Evolutionary conservation across 2,888 invertebrate species (phyloP).

Genomic region (Trissonchulus latispiculum): DNA sequence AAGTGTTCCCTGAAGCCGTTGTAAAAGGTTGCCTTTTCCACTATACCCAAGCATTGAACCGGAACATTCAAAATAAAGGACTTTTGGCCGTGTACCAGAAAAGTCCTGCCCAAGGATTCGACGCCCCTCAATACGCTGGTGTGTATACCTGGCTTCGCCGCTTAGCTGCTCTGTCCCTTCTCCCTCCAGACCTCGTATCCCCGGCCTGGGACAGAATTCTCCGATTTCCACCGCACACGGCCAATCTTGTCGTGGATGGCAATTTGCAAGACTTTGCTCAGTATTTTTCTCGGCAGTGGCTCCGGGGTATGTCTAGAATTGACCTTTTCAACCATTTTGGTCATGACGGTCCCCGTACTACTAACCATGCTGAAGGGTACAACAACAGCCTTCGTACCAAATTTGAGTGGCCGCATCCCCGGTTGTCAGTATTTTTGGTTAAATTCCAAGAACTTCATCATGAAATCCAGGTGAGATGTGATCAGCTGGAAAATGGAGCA

Average conservation of each 20-base stretch:
- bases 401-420: neutral
- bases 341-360: neutral
- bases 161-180: neutral
- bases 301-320: neutral
- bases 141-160: neutral
- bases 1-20: neutral
- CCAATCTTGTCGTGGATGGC: neutral
- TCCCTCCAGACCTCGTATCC: neutral
- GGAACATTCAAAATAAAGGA: neutral
- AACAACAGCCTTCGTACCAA: neutral
- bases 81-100: neutral
- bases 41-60: neutral
- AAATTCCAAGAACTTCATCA: too few species aligned
- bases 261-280: neutral
- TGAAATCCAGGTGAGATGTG: too few species aligned
- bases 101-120: neutral
- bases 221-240: neutral
- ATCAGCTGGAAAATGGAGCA: too few species aligned
- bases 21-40: neutral
- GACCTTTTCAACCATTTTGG: neutral
- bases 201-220: neutral
- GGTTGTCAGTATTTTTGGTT: neutral
- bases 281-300: neutral
- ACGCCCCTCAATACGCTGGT: neutral
- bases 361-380: neutral